These are phyloP conservation scores for Oophaga sylvatica DNA, from an alignment of 2,797 vertebrate species.

Conservation along the genomic window DNA sequence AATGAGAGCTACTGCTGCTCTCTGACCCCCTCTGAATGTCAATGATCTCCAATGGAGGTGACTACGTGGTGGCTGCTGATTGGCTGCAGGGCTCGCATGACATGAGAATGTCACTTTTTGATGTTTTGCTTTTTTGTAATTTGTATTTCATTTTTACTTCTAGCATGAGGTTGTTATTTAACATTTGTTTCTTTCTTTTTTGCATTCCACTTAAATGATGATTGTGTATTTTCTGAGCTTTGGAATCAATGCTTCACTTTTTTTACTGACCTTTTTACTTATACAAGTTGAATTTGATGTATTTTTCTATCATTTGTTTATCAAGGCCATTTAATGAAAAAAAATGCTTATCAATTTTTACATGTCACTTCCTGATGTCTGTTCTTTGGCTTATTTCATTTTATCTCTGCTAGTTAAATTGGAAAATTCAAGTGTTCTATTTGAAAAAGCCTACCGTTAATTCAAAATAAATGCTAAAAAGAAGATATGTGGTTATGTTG, in stretches of 20 bases:
- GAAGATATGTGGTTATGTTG: not conserved
- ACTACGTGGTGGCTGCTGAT: no score
- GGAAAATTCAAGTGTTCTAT: not conserved
- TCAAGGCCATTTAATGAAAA: not conserved
- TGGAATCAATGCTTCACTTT: constrained; percentile 1
- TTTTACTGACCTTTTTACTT: constrained; percentile 26
- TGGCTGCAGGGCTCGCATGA: no score
- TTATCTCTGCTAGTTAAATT: not conserved
- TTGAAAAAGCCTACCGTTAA: not conserved
- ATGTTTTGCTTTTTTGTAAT: not conserved
- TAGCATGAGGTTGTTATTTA: not conserved
- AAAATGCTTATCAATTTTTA: not conserved
- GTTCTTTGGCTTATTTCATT: not conserved
- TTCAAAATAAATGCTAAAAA: not conserved
- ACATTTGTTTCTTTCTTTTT: not conserved
- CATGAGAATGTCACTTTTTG: not conserved
- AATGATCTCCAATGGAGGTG: no score
- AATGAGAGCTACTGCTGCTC: no score
- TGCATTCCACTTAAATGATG: constrained; percentile 1
- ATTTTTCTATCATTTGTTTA: constrained; percentile 14
- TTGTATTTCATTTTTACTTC: not conserved
- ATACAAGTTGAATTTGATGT: constrained; percentile 11
- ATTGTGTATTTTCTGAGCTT: not conserved
- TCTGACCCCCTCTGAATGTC: no score
- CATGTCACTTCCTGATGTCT: not conserved